Evolutionary conservation across 2,797 vertebrate species (phyloP), one percentile per base, ranked within the genome.

Genomic region (Anguilla megastoma): DNA sequence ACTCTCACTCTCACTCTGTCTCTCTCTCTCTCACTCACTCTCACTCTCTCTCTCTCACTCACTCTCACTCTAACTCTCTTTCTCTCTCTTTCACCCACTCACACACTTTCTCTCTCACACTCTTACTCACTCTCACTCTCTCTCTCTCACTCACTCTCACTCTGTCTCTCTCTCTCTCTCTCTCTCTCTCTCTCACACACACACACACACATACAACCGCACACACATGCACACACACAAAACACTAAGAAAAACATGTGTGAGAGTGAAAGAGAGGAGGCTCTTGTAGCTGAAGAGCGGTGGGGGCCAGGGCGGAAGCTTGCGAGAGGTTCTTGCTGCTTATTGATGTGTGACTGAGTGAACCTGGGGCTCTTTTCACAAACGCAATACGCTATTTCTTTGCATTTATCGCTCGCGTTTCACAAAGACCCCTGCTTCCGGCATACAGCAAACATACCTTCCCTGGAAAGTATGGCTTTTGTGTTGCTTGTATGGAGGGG

Each of bases 151-250:
- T 45, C 41, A 45, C 41, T 45, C 41, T 45, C 3, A 45, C 41
- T 45, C 41, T 45, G 41, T 45, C 3, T 45, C 41, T 45, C 41
- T 45, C 41, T 45, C 41, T 41, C 41, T 41, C 41, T 41, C 41
- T 41, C 41, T 41, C 41, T 41, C 41, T 33, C 33, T 33, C 33
- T 33, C 33, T 33, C 1, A 83, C 50, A 86, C 82, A 63, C 79
- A 52, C 71, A 71, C n/a, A 58, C n/a, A 45, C 63, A 30, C 50
- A 79, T 69, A 89, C 85, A 80, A 18, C 41, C 41, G 41, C 41
- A 45, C 41, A 45, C 41, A 45, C 41, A 45, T 45, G 41, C 3
- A 54, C 84, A 36, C n/a, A 74, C 16, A 82, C 54, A 85, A 18
- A 16, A 74, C 71, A 76, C 30, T 18, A 21, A 5, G 60, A 63